These are phyloP conservation scores for Tangara arthus DNA, from an alignment of 2,797 vertebrate genomes.

Conservation along the genomic window DNA sequence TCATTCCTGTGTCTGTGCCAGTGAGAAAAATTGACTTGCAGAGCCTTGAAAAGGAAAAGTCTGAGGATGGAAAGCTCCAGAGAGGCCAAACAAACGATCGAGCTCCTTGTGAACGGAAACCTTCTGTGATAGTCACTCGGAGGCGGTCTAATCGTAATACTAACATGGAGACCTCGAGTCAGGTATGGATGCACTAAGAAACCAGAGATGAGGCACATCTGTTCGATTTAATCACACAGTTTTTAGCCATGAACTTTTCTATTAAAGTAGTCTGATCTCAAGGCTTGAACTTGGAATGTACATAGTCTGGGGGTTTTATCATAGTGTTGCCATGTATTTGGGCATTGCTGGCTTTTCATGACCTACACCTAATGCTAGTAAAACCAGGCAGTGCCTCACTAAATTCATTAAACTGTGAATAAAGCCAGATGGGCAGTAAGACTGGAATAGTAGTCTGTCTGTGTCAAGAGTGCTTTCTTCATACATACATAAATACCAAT, in stretches of 20 bases:
- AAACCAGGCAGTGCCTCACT: neutral
- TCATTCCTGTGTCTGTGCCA: slow-evolving; percentile 96
- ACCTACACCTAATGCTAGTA: neutral
- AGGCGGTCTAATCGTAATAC: slow-evolving; percentile 87
- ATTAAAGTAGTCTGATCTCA: neutral
- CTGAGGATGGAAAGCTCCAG: slow-evolving; percentile 68
- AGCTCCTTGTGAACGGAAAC: slow-evolving; percentile 80
- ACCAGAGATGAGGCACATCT: neutral
- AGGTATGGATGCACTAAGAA: slow-evolving; percentile 75
- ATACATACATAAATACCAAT: neutral
- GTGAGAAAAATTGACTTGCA: slow-evolving; percentile 82
- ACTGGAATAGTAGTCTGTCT: neutral
- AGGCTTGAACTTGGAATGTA: neutral
- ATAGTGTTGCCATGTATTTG: neutral
- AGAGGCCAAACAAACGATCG: slow-evolving; percentile 73
- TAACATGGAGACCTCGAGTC: slow-evolving; percentile 79
- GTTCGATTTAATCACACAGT: neutral
- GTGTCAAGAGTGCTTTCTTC: neutral
- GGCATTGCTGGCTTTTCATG: neutral
- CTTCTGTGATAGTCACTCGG: slow-evolving; percentile 92
- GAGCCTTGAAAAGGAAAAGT: slow-evolving; percentile 75
- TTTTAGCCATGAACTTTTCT: neutral
- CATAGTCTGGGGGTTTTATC: neutral
- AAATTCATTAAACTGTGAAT: neutral
- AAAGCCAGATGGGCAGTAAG: neutral